Conservation (phyloP, 2,797 vertebrate species). For the Hybognathus amarus region DNA sequence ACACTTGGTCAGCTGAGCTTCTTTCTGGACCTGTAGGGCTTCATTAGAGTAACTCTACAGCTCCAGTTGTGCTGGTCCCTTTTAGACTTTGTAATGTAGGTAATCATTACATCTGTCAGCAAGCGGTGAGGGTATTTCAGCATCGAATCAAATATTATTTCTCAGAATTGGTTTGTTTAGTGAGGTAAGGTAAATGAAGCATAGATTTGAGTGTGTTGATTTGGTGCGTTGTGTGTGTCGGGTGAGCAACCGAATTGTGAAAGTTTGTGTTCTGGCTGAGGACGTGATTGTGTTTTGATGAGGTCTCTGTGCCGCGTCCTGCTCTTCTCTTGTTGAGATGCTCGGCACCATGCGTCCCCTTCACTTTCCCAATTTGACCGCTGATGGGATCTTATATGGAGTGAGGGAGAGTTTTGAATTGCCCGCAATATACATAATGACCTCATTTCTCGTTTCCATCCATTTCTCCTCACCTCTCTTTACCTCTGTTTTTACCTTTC, state of each 20-base stretch:
- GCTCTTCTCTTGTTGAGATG: conserved; percentile 75
- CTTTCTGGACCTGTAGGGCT: conserved; percentile 4
- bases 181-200: conserved; percentile 44
- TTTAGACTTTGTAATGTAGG: conserved; percentile 16
- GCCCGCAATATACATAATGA: conserved; percentile 86
- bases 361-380: conserved; percentile 86
- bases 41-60: not conserved
- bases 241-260: not conserved
- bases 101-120: conserved; percentile 40
- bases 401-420: conserved; percentile 87
- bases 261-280: conserved; percentile 68
- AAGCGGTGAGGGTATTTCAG: conserved; percentile 46
- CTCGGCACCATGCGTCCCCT: conserved; percentile 71
- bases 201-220: conserved; percentile 14
- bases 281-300: conserved; percentile 81
- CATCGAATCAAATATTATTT: conserved; percentile 13
- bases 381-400: conserved; percentile 91
- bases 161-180: conserved; percentile 12
- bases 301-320: conserved; percentile 73
- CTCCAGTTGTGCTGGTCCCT: not conserved
- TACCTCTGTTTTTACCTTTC: conserved; percentile 52
- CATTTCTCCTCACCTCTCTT: conserved; percentile 51
- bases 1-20: conserved; percentile 11
- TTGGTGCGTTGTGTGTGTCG: conserved; percentile 53
- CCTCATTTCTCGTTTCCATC: conserved; percentile 78